Percentiles rank a stretch among this genome's conserved stretches.
Evolutionary conservation across 2,113 vertebrate species (phyloP).

Genomic region (Xiphias gladius): DNA sequence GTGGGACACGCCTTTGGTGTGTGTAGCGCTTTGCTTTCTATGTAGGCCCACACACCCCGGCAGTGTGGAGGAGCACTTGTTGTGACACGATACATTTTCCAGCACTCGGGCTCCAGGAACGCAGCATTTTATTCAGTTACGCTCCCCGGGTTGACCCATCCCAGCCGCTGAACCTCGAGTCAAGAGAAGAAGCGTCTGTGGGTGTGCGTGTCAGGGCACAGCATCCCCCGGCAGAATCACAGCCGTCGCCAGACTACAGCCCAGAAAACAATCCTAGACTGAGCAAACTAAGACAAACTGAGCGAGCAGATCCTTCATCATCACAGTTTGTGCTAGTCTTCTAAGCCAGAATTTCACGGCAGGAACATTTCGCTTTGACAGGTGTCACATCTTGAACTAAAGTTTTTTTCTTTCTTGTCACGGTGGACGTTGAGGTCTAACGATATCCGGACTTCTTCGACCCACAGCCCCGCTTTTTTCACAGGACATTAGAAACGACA

Average conservation of each 20-base stretch:
- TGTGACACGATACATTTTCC: too few species aligned
- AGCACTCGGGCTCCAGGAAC: too few species aligned
- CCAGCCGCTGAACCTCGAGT: too few species aligned
- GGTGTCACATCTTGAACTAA: neutral
- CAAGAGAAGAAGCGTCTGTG: too few species aligned
- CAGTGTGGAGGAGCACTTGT: too few species aligned
- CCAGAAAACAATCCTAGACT: too few species aligned
- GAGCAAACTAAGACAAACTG: too few species aligned
- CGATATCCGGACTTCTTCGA: neutral
- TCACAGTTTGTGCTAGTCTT: neutral
- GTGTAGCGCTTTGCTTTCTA: neutral
- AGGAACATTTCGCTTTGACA: neutral
- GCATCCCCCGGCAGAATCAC: too few species aligned
- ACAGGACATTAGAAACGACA: conserved; percentile 29
- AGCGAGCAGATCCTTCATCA: neutral
- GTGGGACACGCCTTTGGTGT: neutral
- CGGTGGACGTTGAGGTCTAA: neutral
- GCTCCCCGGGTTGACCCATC: too few species aligned
- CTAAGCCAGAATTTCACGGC: neutral
- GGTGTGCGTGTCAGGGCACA: too few species aligned
- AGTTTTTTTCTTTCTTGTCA: neutral
- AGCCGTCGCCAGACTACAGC: too few species aligned
- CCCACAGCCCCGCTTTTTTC: neutral
- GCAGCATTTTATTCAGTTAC: too few species aligned
- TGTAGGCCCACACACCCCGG: neutral